phyloP scores from a whole-genome alignment of 2,797 vertebrate genomes.

The Enteromius treurensis region DNA sequence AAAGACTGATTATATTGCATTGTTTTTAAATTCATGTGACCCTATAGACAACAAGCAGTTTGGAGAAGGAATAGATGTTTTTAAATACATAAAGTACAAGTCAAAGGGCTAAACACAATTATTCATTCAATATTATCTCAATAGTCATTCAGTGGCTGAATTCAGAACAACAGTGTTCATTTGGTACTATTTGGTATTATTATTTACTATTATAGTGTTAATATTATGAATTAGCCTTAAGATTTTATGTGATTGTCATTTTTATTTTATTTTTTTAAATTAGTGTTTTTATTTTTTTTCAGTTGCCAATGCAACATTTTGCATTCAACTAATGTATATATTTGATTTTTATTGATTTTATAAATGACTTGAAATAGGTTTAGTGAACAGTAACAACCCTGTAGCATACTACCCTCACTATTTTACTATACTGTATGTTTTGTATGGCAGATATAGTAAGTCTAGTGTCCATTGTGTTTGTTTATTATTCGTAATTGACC shows the following conservation, averaged over 20 bases:
- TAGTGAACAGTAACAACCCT: not conserved
- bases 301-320: not conserved
- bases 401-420: not conserved
- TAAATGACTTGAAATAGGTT: not conserved
- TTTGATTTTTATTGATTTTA: not conserved
- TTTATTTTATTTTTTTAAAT: not conserved
- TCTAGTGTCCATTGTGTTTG: not conserved
- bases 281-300: not conserved
- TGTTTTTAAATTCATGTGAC: constrained; percentile 10
- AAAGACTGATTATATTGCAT: constrained; percentile 1
- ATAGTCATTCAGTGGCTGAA: not conserved
- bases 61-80: not conserved
- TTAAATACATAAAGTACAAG: constrained; percentile 7
- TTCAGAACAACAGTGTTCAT: not conserved
- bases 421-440: not conserved
- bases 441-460: not conserved
- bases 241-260: not conserved
- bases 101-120: not conserved
- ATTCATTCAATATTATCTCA: not conserved
- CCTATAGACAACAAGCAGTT: not conserved
- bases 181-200: not conserved
- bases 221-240: not conserved
- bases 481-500: not conserved
- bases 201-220: not conserved
- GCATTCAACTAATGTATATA: not conserved